These are phyloP conservation scores for Nasua narica DNA, from an alignment of 2,797 vertebrate species.

Conservation along the genomic window DNA sequence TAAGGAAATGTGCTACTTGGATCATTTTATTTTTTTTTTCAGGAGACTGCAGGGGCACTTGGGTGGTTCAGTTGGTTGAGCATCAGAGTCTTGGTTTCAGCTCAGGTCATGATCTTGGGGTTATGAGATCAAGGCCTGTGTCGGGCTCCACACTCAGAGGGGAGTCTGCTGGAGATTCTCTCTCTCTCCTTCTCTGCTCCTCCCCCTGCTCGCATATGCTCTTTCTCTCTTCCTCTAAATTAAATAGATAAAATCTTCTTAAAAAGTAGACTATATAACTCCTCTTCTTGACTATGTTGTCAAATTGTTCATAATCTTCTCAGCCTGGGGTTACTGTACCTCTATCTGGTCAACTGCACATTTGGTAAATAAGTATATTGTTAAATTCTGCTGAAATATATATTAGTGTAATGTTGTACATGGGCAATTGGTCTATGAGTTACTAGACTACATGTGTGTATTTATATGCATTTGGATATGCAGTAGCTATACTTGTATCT, in stretches of 20 bases:
- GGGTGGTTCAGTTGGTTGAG: background rate
- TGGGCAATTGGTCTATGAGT: background rate
- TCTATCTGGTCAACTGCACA: background rate
- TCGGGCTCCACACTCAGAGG: background rate
- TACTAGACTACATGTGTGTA: background rate
- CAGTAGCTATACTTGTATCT: background rate
- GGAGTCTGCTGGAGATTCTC: background rate
- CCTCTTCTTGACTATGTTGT: background rate
- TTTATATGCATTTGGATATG: background rate
- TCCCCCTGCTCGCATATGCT: too few relatives aligned
- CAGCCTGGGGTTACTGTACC: background rate
- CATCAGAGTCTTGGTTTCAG: background rate
- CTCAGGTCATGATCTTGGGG: background rate
- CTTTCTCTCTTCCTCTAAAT: background rate
- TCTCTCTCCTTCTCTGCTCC: background rate
- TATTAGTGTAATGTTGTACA: background rate
- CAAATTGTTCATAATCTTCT: background rate
- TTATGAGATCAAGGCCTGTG: background rate
- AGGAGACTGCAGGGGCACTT: background rate
- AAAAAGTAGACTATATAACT: background rate
- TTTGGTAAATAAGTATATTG: background rate
- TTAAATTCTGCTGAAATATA: background rate
- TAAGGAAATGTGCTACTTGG: background rate
- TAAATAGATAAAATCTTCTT: background rate
- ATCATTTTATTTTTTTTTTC: background rate